These are phyloP conservation scores for Rhopalosiphum padi DNA, from an alignment of 1,140 invertebrate species.

Conservation along the genomic window DNA sequence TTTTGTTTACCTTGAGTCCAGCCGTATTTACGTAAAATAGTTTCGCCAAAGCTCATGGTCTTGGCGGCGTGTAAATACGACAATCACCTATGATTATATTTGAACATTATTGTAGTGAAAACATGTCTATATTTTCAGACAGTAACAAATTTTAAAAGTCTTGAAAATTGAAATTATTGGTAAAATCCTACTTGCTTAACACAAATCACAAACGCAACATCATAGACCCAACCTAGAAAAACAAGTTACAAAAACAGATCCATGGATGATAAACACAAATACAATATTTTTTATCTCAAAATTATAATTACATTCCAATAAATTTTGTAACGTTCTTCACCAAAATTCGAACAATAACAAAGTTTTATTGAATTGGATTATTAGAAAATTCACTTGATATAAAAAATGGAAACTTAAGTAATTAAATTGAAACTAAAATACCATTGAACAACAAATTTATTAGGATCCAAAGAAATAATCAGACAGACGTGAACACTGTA, in stretches of 20 bases:
- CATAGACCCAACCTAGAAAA: conserved; percentile 55
- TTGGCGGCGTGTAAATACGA: not conserved
- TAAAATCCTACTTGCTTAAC: conserved; percentile 29
- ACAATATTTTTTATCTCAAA: not conserved
- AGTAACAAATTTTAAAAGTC: not conserved
- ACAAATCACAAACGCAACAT: conserved; percentile 52
- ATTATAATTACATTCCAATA: not conserved
- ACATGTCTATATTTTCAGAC: not conserved
- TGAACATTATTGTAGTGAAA: not conserved
- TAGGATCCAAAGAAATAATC: not conserved
- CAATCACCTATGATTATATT: conserved; percentile 36
- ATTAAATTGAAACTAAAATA: not conserved
- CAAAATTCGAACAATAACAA: not conserved
- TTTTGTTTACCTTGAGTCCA: conserved; percentile 57
- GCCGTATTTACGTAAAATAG: conserved; percentile 58
- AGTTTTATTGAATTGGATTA: not conserved
- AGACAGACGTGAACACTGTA: not conserved
- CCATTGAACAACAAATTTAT: not conserved
- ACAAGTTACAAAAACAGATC: conserved; percentile 14
- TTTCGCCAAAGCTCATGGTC: conserved; percentile 58
- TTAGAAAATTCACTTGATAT: not conserved
- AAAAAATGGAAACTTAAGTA: not conserved
- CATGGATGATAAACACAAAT: conserved; percentile 54
- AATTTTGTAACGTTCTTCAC: not conserved
- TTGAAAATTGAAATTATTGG: not conserved